phyloP scores from a whole-genome alignment of 2,888 invertebrate genomes.

The Tryphoninae sp. region DNA sequence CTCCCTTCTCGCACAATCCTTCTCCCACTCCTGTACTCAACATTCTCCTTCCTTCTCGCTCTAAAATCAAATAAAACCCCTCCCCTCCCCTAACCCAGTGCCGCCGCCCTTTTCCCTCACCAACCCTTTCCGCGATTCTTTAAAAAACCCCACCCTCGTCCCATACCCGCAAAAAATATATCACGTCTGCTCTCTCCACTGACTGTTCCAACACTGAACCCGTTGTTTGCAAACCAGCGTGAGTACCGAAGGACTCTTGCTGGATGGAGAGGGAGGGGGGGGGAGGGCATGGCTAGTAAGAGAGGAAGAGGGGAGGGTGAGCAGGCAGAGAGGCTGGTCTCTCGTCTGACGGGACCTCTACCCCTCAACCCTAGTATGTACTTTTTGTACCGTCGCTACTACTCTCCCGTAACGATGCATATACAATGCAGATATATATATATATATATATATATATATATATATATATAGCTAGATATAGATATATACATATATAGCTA shows the following conservation, averaged over 20 bases:
- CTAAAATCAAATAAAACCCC: constrained; percentile 45
- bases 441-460: too few relatives aligned
- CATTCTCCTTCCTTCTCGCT: constrained; percentile 2
- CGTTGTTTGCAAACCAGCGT: constrained; percentile 63
- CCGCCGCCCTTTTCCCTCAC: background rate
- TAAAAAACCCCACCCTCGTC: too few relatives aligned
- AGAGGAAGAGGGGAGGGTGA: background rate
- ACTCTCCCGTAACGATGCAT: too few relatives aligned
- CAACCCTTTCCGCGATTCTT: background rate
- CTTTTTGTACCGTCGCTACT: constrained; percentile 2
- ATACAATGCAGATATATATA: too few relatives aligned
- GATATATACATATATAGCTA: too few relatives aligned
- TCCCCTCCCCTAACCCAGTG: background rate
- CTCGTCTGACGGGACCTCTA: background rate
- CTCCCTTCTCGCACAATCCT: too few relatives aligned
- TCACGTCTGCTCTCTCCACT: constrained; percentile 9
- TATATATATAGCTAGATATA: too few relatives aligned
- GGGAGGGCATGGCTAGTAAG: too few relatives aligned
- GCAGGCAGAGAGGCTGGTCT: background rate
- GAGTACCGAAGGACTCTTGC: background rate
- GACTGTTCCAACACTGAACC: constrained; percentile 29
- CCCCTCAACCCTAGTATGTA: background rate
- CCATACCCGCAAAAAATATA: constrained; percentile 30
- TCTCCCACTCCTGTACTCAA: background rate
- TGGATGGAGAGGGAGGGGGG: too few relatives aligned